Base-by-base conservation (phyloP, 92 coral and sea anemone species). In the Umimayanthus chanpuru region DNA sequence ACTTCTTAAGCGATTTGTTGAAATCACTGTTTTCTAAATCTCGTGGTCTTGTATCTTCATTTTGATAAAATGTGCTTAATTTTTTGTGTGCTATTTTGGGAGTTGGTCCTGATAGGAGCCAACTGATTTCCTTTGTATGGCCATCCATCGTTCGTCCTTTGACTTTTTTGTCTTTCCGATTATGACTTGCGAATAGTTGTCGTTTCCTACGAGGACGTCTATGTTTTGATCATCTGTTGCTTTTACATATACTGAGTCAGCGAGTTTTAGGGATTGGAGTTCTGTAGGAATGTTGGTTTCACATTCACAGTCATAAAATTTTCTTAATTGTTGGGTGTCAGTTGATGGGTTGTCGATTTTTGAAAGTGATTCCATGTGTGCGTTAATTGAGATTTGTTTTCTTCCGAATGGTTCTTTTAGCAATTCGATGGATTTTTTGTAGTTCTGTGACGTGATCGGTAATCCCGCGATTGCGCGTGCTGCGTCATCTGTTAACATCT, bases 61-160 rank as follows among this genome's bases (percentile, higher is more conserved):
- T 72, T 26, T 72, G 76, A 72, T 20, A 53, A 53, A 53, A 53
- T 53, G 61, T 53, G 61, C 61, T 53, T 53, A 53, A 53, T 10
- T 53, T 53, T 53, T 53, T 18, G 61, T 15, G 61, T 53, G 61
- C 18, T 53, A 53, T 53, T 53, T 53, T 26, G 67, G 89, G 82
- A 38, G 80, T 41, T 39, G 91, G 87, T n/a, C 93, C 93, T 77
- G 93, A 91, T 23, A 88, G 92, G 26, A 89, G 79, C 89, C 89
- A 84, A 76, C 89, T 87, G 41, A 83, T 38, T 85, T 85, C 71
- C 86, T 90, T 79, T 85, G 58, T 71, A 58, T 90, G 32, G 89
- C 89, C 47, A 90, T 86, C 82, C 76, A 85, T 85, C 79, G 21
- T n/a, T 85, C 55, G 21, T 90, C 88, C 8, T 71, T 43, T 9